Conservation (phyloP, 2,888 invertebrate genomes). For the Andrena trimmerana region DNA sequence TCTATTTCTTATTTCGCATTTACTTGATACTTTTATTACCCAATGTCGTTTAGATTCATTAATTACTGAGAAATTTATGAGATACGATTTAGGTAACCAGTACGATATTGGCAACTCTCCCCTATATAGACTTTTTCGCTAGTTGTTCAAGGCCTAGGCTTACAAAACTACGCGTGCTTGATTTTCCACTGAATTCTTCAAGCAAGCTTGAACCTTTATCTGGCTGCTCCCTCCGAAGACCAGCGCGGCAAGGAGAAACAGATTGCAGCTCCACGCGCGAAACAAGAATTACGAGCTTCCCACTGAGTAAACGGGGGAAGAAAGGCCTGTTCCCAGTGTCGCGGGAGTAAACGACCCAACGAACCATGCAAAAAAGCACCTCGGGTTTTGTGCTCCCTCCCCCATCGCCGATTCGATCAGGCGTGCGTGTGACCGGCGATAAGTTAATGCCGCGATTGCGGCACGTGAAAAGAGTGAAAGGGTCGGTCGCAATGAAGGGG, state of each 20-base stretch:
- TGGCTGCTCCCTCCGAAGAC: not conserved
- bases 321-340: slow-evolving; percentile 9
- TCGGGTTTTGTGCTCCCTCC: slow-evolving; percentile 9
- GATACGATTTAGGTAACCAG: too few species aligned
- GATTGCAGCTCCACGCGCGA: not conserved
- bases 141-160: too few species aligned
- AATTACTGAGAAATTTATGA: too few species aligned
- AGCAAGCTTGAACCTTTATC: not conserved
- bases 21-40: too few species aligned
- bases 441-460: slow-evolving; percentile 55
- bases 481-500: slow-evolving; percentile 35
- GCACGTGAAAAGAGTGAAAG: slow-evolving; percentile 53
- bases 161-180: too few species aligned
- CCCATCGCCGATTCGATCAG: slow-evolving; percentile 29
- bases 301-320: not conserved
- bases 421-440: slow-evolving; percentile 55
- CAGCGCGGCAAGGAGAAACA: not conserved
- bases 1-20: too few species aligned
- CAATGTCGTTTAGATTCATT: too few species aligned
- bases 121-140: too few species aligned
- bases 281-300: slow-evolving; percentile 20
- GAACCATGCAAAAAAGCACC: slow-evolving; percentile 12
- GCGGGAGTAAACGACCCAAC: slow-evolving; percentile 22
- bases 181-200: too few species aligned
- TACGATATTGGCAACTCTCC: too few species aligned